Evolutionary conservation across 1,140 invertebrate species (phyloP).

Genomic region (Philaenus spumarius): DNA sequence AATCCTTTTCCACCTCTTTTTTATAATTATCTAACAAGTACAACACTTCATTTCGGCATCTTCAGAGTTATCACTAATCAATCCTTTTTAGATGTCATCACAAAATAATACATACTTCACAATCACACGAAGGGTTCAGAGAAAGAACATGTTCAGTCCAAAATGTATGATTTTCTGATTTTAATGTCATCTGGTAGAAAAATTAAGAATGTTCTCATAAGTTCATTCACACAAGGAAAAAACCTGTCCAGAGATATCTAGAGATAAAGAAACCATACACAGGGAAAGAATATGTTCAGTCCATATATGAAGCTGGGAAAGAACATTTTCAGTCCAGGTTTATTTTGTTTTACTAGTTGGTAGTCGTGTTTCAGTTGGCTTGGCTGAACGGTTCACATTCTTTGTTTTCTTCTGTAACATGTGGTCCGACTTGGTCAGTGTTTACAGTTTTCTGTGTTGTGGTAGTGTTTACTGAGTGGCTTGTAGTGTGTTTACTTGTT

Average conservation of each 20-base stretch:
- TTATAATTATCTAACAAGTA: too few relatives aligned
- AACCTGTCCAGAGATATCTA: slow-evolving; percentile 2
- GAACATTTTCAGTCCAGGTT: background rate
- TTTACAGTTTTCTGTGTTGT: slow-evolving; percentile 10
- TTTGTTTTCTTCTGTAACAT: background rate
- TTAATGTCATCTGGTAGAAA: background rate
- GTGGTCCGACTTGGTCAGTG: background rate
- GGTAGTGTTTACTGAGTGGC: slow-evolving; percentile 6
- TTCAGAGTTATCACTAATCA: too few relatives aligned
- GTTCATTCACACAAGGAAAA: background rate
- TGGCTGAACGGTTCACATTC: background rate
- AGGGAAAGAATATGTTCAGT: slow-evolving; percentile 12
- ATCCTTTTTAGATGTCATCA: too few relatives aligned
- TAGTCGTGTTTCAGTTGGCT: background rate
- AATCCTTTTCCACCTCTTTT: too few relatives aligned
- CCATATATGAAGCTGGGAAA: slow-evolving; percentile 6
- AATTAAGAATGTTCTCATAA: background rate
- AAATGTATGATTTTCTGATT: slow-evolving; percentile 7
- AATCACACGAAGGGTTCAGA: slow-evolving; percentile 9
- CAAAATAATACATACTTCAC: too few relatives aligned
- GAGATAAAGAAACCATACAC: background rate
- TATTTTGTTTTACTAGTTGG: background rate
- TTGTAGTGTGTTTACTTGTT: background rate
- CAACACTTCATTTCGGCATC: too few relatives aligned
- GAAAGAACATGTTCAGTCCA: slow-evolving; percentile 14